Conservation (phyloP, 2,888 invertebrate species). For the Apocheima hispidaria region DNA sequence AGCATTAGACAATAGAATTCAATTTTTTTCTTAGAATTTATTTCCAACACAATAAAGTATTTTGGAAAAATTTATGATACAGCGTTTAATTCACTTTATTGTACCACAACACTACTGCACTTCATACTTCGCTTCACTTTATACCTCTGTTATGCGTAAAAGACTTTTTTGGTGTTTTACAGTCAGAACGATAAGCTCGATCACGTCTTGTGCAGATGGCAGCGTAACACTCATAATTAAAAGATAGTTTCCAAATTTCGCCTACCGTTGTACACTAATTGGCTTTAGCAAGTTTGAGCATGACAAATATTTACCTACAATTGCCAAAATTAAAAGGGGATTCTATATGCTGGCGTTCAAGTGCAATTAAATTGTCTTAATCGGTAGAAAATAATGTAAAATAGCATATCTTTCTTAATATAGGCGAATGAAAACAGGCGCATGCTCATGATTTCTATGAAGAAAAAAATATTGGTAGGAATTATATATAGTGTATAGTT, state of each 20-base stretch:
- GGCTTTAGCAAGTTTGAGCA: constrained; percentile 54
- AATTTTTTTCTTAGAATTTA: too few relatives aligned
- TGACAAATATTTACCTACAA: constrained; percentile 55
- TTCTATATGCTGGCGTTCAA: constrained; percentile 75
- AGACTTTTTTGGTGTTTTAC: background rate
- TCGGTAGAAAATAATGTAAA: constrained; percentile 58
- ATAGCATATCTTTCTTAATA: constrained; percentile 72
- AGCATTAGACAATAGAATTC: too few relatives aligned
- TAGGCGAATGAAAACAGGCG: constrained; percentile 69
- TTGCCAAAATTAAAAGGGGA: constrained; percentile 80
- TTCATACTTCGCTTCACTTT: too few relatives aligned
- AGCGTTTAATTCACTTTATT: too few relatives aligned
- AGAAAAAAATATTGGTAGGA: background rate
- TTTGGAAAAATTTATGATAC: too few relatives aligned
- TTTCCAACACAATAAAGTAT: too few relatives aligned
- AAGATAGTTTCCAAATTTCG: background rate
- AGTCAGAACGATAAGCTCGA: background rate
- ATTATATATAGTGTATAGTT: too few relatives aligned
- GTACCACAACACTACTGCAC: too few relatives aligned
- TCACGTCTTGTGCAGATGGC: background rate
- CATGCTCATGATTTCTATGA: constrained; percentile 66
- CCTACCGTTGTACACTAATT: constrained; percentile 52
- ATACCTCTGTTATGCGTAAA: background rate
- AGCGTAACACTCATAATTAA: background rate
- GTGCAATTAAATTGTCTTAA: constrained; percentile 52